These are phyloP conservation scores for Mormyrus lacerda DNA, from an alignment of 2,113 vertebrate species.

Conservation along the genomic window DNA sequence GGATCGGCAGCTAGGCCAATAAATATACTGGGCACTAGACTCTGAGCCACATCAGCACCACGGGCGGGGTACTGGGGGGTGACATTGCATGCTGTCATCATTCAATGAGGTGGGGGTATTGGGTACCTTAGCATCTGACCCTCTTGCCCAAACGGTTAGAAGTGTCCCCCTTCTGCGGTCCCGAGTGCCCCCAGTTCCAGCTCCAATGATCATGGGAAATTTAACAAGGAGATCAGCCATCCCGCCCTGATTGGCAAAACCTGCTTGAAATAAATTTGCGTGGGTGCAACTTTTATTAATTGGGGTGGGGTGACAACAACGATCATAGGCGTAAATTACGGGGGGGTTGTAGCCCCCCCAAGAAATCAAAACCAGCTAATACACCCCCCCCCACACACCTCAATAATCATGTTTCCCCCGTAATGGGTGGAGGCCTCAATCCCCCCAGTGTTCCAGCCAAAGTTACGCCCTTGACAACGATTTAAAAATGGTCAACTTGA, in stretches of 20 bases:
- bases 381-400: too few species aligned
- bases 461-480: too few species aligned
- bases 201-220: background rate
- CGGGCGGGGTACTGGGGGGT: background rate
- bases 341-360: too few species aligned
- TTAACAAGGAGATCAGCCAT: background rate
- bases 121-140: background rate
- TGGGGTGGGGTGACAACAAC: too few species aligned
- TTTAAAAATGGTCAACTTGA: background rate
- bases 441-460: too few species aligned
- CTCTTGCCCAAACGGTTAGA: background rate
- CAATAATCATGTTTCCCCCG: too few species aligned
- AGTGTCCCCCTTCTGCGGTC: background rate
- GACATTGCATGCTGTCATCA: background rate
- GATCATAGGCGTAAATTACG: too few species aligned
- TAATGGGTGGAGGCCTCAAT: too few species aligned
- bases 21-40: background rate
- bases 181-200: background rate
- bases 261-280: background rate
- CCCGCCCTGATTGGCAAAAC: background rate
- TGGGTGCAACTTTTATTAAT: too few species aligned
- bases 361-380: too few species aligned
- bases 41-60: background rate
- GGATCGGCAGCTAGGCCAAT: background rate
- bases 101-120: background rate